Evolutionary conservation across 2,797 vertebrate genomes (phyloP).

Genomic region (Sylvilagus floridanus): DNA sequence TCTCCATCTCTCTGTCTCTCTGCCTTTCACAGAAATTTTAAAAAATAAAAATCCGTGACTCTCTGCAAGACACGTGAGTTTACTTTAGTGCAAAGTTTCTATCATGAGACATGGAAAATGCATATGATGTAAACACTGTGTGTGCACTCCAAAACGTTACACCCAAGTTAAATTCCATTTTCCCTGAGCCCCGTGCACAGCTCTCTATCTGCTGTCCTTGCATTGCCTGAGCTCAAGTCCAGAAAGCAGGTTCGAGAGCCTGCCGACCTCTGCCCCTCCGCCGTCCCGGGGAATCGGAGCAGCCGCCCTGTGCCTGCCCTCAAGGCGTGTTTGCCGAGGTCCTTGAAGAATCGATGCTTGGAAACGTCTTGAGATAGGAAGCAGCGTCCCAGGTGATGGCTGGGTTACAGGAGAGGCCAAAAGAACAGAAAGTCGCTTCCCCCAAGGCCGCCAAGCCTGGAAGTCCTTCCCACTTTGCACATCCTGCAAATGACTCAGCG

Average conservation of each 20-base stretch:
- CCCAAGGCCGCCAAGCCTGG: slow-evolving; percentile 83
- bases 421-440: slow-evolving; percentile 83
- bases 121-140: no score
- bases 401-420: slow-evolving; percentile 75
- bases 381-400: slow-evolving; percentile 73
- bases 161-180: no score
- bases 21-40: no score
- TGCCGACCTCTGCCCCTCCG: neutral
- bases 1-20: no score
- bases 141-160: no score
- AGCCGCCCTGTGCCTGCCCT: slow-evolving; percentile 56
- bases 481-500: slow-evolving; percentile 86
- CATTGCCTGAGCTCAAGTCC: neutral
- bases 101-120: no score
- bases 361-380: slow-evolving; percentile 87
- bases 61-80: no score
- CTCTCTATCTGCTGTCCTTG: no score
- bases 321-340: slow-evolving; percentile 78
- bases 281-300: neutral
- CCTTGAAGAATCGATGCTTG: slow-evolving; percentile 64
- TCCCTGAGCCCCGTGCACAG: no score
- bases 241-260: neutral
- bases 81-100: no score
- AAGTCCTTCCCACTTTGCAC: slow-evolving; percentile 74
- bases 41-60: no score